Percentiles rank a stretch among this genome's conserved stretches.
phyloP scores from a whole-genome alignment of 2,113 vertebrate species.

The Malaclemys terrapin region DNA sequence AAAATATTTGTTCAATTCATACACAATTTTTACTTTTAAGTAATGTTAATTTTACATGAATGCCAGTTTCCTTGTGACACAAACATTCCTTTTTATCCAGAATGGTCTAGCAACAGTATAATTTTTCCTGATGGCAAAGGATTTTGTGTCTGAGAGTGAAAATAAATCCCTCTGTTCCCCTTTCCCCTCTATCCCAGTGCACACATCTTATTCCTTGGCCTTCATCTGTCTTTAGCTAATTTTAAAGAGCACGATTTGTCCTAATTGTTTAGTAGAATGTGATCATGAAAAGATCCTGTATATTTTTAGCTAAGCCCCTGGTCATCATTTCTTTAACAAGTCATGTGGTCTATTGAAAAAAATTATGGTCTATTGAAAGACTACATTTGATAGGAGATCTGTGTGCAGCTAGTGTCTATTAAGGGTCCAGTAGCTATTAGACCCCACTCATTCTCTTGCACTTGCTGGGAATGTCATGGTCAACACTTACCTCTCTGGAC shows the following conservation, averaged over 20 bases:
- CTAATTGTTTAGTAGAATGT: slow-evolving; percentile 70
- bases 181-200: fast-evolving
- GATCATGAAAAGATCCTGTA: slow-evolving; percentile 14
- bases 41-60: slow-evolving; percentile 16
- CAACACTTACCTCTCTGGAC: neutral
- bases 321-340: slow-evolving; percentile 39
- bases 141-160: slow-evolving; percentile 29
- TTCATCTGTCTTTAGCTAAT: slow-evolving; percentile 47
- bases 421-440: slow-evolving; percentile 5
- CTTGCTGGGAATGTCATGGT: slow-evolving; percentile 11
- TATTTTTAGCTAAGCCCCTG: slow-evolving; percentile 32
- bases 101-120: slow-evolving; percentile 41
- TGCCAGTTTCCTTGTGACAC: slow-evolving; percentile 40
- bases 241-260: slow-evolving; percentile 61
- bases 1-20: neutral
- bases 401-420: neutral
- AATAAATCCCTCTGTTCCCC: neutral
- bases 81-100: slow-evolving; percentile 10
- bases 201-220: slow-evolving; percentile 21
- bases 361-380: neutral
- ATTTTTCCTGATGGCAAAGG: neutral
- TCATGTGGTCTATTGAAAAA: slow-evolving; percentile 21
- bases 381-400: neutral
- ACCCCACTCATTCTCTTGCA: neutral
- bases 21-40: neutral